Base-by-base conservation (phyloP, 1,140 invertebrate species). In the Cydia amplana region DNA sequence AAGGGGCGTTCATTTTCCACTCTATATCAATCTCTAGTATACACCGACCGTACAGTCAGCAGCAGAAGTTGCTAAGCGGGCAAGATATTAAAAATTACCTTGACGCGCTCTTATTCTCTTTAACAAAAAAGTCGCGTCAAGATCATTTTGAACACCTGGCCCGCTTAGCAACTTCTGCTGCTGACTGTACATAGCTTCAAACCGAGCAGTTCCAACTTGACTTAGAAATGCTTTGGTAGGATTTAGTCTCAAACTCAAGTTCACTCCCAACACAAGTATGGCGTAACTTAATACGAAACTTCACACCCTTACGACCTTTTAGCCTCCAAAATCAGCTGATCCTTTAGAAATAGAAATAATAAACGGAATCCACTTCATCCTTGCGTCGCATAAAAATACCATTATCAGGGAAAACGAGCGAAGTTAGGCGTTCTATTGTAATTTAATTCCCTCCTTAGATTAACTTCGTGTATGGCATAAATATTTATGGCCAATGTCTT, bases 361-460 rank as follows among this genome's bases (percentile, higher is more conserved):
- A 60, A 60, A 60, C 55, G 55, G 55, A 60, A 60, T 20, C 55
- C 55, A 60, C 55, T 60, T 60, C 18, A 60, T 60, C 55, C 20
- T 60, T 10, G 55, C 20, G 20, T 60, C 55, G 55, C 55, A 23
- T 60, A 60, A 60, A 60, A 60, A 60, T 60, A 60, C 55, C 55
- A 60, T 60, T 60, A 60, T 60, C 55, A 60, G 9, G 0, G 55
- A 23, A 60, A 23, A 23, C 20, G 55, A 60, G 55, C 55, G 16
- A 60, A 60, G 55, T 60, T 60, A 51, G 55, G 4, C 23, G 55
- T 60, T 60, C 20, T 60, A 60, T 60, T 60, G 55, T 60, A 23
- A 60, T 60, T 60, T 60, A 60, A 60, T 60, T 60, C 55, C 10
- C 55, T 12, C 18, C 55, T 20, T 7, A 60, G 55, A 60, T 60